Evolutionary conservation across 2,888 invertebrate genomes (phyloP), one percentile per base, ranked within the genome.

Genomic region (Plagodis dolabraria): DNA sequence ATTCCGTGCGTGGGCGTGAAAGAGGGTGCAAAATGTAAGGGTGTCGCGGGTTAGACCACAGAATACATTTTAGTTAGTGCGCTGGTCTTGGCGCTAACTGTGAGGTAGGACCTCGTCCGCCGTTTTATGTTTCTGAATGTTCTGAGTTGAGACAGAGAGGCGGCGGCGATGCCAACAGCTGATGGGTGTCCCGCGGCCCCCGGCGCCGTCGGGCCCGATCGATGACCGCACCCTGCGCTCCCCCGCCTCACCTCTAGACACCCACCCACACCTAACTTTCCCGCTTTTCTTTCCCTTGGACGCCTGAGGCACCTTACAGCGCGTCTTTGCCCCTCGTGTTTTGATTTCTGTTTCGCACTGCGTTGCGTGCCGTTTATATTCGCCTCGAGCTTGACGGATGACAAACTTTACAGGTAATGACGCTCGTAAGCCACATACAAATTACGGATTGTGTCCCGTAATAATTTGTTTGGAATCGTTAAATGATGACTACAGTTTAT

Each of bases 211-310:
- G 80, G 80, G 77, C 70, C 70, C 80, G 88, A 85, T 92, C 89
- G 88, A 89, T 91, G 87, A 80, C 84, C 86, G 82, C 87, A 74
- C 86, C 86, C 84, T 87, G 78, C 83, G 71, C 80, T 72, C 72
- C 72, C 72, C 76, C 77, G 68, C 83, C 75, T 77, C 86, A 74
- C 80, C 77, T 78, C 81, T 80, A 86, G 83, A 84, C 83, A 75
- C 68, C 63, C 71, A 68, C 76, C 76, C 77, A 75, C 79, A 79
- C 80, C 83, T 83, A 84, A 86, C 87, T 87, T 89, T 88, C 87
- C 83, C 86, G 83, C 86, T 85, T 88, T 90, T 90, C 87, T 88
- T 87, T 85, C 83, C 80, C 83, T 77, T 73, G 65, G 75, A 74
- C 77, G 71, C 69, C 60, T 63, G 66, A 68, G 64, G 68, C 71